phyloP scores from a whole-genome alignment of 2,797 vertebrate species.

The Menidia menidia region DNA sequence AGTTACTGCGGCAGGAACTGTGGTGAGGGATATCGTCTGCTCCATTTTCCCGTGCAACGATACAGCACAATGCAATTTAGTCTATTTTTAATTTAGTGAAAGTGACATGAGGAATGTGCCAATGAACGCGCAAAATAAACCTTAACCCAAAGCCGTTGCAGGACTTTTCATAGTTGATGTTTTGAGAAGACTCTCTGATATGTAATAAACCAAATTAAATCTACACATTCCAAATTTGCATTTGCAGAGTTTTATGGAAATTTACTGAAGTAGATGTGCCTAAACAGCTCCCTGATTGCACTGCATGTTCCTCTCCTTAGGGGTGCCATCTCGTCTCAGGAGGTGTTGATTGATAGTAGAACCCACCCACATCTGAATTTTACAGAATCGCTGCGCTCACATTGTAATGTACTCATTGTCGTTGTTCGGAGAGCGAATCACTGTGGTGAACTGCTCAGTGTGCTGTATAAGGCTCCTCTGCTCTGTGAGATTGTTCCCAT shows the following conservation, averaged over 20 bases:
- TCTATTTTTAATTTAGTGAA: background rate
- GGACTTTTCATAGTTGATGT: slow-evolving; percentile 8
- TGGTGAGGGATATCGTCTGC: background rate
- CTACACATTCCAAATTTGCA: slow-evolving; percentile 20
- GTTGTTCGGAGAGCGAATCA: slow-evolving; percentile 10
- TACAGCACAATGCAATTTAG: background rate
- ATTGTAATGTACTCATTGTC: slow-evolving; percentile 21
- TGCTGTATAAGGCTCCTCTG: background rate
- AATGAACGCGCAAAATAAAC: background rate
- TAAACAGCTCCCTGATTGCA: slow-evolving; percentile 50
- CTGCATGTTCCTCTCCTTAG: slow-evolving; percentile 36
- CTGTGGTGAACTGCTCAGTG: slow-evolving; percentile 1
- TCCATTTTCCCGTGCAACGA: slow-evolving; percentile 8
- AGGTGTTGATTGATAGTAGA: slow-evolving; percentile 67
- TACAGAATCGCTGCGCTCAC: slow-evolving; percentile 32
- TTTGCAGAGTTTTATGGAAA: slow-evolving; percentile 21
- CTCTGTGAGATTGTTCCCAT: slow-evolving; percentile 1
- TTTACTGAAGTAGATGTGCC: slow-evolving; percentile 17
- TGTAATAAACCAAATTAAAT: slow-evolving; percentile 14
- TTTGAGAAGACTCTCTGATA: slow-evolving; percentile 6
- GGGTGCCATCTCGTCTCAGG: slow-evolving; percentile 53
- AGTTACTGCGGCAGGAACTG: slow-evolving; percentile 29
- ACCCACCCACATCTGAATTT: slow-evolving; percentile 46
- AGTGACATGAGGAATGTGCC: background rate
- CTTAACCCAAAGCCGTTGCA: background rate